phyloP scores from a whole-genome alignment of 2,888 invertebrate species.

The Mythimna ferrago region DNA sequence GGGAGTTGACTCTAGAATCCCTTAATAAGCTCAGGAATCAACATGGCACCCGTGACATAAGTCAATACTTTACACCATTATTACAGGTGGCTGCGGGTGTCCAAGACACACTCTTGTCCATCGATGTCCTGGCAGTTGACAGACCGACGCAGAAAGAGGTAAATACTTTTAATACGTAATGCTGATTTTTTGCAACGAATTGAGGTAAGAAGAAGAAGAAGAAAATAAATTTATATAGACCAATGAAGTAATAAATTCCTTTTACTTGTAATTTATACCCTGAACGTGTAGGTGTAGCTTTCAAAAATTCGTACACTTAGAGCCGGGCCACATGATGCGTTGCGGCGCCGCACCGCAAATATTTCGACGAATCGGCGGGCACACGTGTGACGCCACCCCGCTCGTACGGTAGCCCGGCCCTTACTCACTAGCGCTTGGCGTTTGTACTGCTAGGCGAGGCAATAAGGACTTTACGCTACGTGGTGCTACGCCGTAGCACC shows the following conservation, averaged over 20 bases:
- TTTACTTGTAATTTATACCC: neutral
- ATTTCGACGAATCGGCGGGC: too few species aligned
- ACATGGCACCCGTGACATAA: neutral
- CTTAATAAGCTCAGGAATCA: neutral
- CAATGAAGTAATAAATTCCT: neutral
- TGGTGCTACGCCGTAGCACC: constrained; percentile 23
- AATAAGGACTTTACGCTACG: too few species aligned
- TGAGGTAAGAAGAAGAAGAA: neutral
- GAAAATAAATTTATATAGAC: neutral
- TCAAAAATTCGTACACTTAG: neutral
- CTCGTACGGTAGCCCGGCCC: too few species aligned
- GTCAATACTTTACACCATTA: neutral
- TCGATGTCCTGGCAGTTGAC: constrained; percentile 91
- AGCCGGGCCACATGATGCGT: too few species aligned
- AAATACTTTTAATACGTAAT: constrained; percentile 11
- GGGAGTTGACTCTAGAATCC: neutral
- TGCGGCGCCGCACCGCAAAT: too few species aligned
- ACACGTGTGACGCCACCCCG: too few species aligned
- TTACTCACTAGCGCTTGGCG: too few species aligned
- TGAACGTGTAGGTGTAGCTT: neutral
- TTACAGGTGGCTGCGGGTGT: constrained; percentile 91
- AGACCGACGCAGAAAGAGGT: constrained; percentile 91
- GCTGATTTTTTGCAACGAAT: neutral
- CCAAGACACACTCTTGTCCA: constrained; percentile 91
- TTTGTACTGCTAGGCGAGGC: too few species aligned